A percentile compares a stretch with the other conserved stretches of the same genome.
These are phyloP conservation scores for Siniperca knerii DNA, from an alignment of 2,113 vertebrate genomes.

Conservation along the genomic window DNA sequence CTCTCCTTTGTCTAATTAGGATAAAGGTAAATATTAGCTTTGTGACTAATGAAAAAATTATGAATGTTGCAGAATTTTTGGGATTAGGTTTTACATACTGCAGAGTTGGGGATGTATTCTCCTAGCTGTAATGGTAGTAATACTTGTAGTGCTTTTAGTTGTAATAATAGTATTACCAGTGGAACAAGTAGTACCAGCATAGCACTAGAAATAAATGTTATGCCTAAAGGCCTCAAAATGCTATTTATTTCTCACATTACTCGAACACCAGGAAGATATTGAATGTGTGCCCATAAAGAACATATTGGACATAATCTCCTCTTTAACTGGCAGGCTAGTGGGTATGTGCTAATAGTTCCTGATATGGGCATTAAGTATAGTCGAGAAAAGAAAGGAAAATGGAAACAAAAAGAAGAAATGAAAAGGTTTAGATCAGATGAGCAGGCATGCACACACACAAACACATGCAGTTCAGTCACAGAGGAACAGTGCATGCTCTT, in stretches of 20 bases:
- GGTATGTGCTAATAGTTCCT: neutral
- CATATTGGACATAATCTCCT: neutral
- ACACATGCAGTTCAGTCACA: conserved; percentile 7
- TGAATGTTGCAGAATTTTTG: neutral
- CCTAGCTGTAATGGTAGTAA: neutral
- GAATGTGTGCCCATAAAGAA: neutral
- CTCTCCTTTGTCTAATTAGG: neutral
- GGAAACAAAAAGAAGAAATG: neutral
- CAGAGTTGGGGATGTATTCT: neutral
- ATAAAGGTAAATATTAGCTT: neutral
- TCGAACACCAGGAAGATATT: neutral
- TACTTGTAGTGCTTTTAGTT: neutral
- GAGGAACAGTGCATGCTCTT: neutral
- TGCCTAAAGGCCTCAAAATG: neutral
- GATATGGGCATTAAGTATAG: neutral
- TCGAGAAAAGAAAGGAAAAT: neutral
- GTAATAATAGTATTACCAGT: neutral
- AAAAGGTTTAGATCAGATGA: neutral
- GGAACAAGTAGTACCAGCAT: neutral
- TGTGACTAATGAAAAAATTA: neutral
- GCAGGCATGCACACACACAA: too few species aligned
- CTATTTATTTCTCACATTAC: neutral
- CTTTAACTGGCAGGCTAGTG: neutral
- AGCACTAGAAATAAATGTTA: neutral
- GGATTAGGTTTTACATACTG: too few species aligned